These are phyloP conservation scores for Chaetodon auriga DNA, from an alignment of 2,113 vertebrate genomes.

Conservation along the genomic window DNA sequence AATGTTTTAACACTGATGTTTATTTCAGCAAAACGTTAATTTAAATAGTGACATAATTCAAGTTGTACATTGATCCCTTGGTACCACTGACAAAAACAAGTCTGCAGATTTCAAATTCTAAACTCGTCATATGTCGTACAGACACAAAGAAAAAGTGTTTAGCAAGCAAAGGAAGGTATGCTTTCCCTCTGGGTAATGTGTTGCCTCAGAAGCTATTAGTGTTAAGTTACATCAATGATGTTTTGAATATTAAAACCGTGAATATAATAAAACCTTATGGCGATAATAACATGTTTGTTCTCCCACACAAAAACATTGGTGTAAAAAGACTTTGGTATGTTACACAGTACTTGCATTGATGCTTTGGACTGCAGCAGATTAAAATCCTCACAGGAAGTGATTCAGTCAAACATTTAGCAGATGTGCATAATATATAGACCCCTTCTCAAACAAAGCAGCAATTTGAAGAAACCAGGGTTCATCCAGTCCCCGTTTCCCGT, in stretches of 20 bases:
- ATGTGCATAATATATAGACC: background rate
- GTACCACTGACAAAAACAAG: slow-evolving; percentile 24
- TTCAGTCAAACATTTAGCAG: slow-evolving; percentile 18
- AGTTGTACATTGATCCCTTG: slow-evolving; percentile 24
- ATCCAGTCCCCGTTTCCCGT: slow-evolving; percentile 25
- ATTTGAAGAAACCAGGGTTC: slow-evolving; percentile 2
- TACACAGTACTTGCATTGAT: slow-evolving; percentile 1
- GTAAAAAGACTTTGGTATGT: slow-evolving; percentile 45
- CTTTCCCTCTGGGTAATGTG: background rate
- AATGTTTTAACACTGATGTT: slow-evolving; percentile 27
- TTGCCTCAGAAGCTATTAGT: background rate
- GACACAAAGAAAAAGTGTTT: background rate
- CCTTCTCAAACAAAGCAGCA: slow-evolving; percentile 40
- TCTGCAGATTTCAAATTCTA: background rate
- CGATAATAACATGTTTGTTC: background rate
- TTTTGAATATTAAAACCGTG: background rate
- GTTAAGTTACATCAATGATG: background rate
- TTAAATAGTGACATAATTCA: slow-evolving; percentile 35
- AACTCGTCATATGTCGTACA: background rate
- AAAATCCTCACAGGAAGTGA: slow-evolving; percentile 1
- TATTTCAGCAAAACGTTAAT: slow-evolving; percentile 33
- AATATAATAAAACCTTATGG: slow-evolving; percentile 2
- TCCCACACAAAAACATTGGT: slow-evolving; percentile 16
- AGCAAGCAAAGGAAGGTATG: background rate
- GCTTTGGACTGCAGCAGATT: slow-evolving; percentile 30